Evolutionary conservation across 2,113 vertebrate species (phyloP).

Genomic region (Perognathus longimembris): DNA sequence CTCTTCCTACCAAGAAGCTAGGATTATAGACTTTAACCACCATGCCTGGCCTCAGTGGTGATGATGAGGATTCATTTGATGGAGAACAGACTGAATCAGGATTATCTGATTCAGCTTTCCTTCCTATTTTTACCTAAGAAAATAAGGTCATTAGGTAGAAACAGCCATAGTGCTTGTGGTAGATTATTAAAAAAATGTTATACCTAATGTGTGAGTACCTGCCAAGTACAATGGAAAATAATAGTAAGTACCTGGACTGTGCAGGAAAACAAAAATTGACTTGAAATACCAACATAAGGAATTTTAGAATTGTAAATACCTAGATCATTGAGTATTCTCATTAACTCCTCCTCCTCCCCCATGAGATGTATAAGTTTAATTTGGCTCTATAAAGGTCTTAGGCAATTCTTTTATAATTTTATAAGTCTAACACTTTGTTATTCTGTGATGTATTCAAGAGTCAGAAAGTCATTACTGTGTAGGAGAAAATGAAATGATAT

Average conservation of each 20-base stretch:
- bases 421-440: not conserved
- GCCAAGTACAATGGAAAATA: conserved; percentile 29
- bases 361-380: conserved; percentile 1
- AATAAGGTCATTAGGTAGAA: not conserved
- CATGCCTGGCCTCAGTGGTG: not conserved
- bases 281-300: not conserved
- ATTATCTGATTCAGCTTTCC: not conserved
- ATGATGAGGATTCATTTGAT: not conserved
- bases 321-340: not conserved
- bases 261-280: conserved; percentile 2
- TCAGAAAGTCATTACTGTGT: conserved; percentile 1
- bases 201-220: not conserved
- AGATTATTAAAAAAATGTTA: not conserved
- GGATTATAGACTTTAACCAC: too few relatives aligned
- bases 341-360: not conserved
- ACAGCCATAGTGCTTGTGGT: not conserved
- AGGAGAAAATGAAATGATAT: not conserved
- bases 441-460: not conserved
- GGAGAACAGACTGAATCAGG: not conserved
- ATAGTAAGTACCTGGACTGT: not conserved
- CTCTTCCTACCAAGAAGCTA: too few relatives aligned
- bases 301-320: not conserved
- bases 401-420: not conserved
- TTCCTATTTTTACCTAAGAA: not conserved
- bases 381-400: not conserved